Evolutionary conservation across 2,888 invertebrate genomes (phyloP), one percentile per base, ranked within the genome.

Genomic region (Lasioglossum marginatum): DNA sequence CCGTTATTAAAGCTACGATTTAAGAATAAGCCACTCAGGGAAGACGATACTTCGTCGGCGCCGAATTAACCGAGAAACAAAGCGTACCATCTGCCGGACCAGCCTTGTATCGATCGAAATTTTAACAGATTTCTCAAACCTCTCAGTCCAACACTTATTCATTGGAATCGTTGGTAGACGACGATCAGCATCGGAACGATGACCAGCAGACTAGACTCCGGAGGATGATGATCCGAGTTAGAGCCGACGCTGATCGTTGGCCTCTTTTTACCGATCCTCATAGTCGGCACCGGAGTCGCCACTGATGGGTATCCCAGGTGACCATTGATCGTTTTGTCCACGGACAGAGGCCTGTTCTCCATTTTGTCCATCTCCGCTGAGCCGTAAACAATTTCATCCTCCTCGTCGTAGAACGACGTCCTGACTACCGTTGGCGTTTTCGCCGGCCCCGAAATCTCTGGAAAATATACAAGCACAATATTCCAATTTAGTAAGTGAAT

Each of bases 401-500:
- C 97, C 89, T 96, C 96, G 94, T 97, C 97, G 43, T 97, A 97
- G 23, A 97, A 97, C 40, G 97, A 97, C 48, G 92, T 90, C 82
- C 91, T 87, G 19, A 88, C 85, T 31, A 85, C 87, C 19, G 90
- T 96, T 91, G 66, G 92, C 76, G 89, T 90, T 75, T 90, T 93
- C 82, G 97, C 96, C 14, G 97, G 97, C 52, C 97, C 97, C n/a
- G 97, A 97, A 91, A 98, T 98, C 95, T 97, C 98, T 98, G 96
- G 77, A 92, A 91, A n/a, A 1, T 12, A 40, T 4, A 34, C 23
- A 34, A 68, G 12, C n/a, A 14, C 34, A 40, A 68, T 23, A 8
- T 70, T 70, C 1, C 10, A n/a, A 12, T 68, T 68, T 68, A 68
- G 10, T 68, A 19, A 34, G 6, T 1, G 14, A 31, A 27, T 60